Evolutionary conservation across 2,113 vertebrate genomes (phyloP).

Genomic region (Alectura lathami): DNA sequence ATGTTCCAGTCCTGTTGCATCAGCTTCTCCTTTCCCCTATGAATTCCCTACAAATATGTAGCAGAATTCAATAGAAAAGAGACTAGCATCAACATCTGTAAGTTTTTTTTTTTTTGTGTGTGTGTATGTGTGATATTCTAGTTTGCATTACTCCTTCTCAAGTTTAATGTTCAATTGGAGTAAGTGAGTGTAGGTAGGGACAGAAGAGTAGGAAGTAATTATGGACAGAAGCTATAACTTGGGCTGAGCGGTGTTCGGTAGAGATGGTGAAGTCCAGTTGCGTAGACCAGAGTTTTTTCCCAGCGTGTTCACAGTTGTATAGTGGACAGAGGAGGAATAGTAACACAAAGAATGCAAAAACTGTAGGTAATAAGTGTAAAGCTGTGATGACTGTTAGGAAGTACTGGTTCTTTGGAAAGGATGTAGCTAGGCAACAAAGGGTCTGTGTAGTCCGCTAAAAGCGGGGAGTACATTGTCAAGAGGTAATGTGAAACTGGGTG

Average conservation of each 20-base stretch:
- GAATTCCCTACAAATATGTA: not conserved
- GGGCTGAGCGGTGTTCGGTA: not conserved
- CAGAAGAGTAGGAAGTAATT: not conserved
- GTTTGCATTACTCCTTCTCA: not conserved
- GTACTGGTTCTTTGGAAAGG: not conserved
- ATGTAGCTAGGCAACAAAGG: not conserved
- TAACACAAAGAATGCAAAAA: not conserved
- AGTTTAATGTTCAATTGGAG: not conserved
- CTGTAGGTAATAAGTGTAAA: not conserved
- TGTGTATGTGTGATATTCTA: not conserved
- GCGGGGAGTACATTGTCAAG: not conserved
- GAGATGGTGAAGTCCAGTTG: not conserved
- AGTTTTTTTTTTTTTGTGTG: not conserved
- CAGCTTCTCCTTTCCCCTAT: not conserved
- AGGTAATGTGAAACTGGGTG: not conserved
- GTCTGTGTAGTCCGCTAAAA: not conserved
- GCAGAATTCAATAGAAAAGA: not conserved
- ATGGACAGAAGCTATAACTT: not conserved
- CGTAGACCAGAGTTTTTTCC: not conserved
- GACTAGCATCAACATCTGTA: not conserved
- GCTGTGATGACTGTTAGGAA: not conserved
- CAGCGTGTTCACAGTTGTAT: not conserved
- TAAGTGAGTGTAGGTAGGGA: not conserved
- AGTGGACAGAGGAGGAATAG: not conserved
- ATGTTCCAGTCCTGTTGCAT: not conserved